Conservation (phyloP, 2,113 vertebrate genomes). For the Chroicocephalus ridibundus region DNA sequence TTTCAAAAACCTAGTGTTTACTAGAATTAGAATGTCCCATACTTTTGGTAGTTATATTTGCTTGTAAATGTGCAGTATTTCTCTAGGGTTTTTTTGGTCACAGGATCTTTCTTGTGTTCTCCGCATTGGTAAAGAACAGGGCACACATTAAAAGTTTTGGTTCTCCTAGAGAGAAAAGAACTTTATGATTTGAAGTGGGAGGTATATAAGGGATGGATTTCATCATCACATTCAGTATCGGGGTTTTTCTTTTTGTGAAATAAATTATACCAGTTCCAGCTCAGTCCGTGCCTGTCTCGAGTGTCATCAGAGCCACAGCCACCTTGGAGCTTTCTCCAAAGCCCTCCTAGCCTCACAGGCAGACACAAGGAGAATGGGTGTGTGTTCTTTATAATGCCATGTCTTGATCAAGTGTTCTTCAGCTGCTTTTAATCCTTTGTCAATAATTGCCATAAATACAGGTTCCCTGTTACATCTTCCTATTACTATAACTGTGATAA, state of each 20-base stretch:
- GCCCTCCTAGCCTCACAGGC: neutral
- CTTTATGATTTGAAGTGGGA: neutral
- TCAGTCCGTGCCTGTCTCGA: accelerated
- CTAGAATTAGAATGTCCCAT: neutral
- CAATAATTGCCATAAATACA: neutral
- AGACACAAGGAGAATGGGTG: neutral
- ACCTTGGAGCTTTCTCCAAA: neutral
- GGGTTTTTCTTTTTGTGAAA: neutral
- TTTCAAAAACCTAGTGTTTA: neutral
- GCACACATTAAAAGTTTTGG: neutral
- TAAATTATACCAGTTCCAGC: neutral
- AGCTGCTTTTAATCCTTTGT: neutral
- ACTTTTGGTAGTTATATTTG: neutral
- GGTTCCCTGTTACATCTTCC: neutral
- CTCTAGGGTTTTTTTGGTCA: neutral
- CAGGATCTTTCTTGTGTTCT: neutral
- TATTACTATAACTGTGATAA: neutral
- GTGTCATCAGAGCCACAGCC: neutral
- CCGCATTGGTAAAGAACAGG: neutral
- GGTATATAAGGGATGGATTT: neutral
- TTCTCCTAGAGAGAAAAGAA: neutral
- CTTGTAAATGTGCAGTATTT: neutral
- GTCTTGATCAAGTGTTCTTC: neutral
- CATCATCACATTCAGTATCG: neutral
- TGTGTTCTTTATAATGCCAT: neutral